Evolutionary conservation across 2,888 invertebrate genomes (phyloP).

Genomic region (Copidosoma aretas): DNA sequence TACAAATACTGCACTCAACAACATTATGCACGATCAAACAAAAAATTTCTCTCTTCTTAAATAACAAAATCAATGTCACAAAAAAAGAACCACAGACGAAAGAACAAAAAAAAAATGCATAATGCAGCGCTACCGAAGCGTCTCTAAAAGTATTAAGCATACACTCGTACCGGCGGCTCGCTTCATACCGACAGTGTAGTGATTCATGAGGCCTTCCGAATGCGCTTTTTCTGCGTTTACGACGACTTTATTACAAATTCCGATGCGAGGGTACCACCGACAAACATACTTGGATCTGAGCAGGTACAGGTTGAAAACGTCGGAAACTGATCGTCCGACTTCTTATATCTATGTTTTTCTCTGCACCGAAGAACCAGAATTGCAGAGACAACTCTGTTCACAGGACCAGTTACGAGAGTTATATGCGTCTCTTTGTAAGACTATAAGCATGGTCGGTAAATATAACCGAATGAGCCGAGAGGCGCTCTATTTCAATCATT

Average conservation of each 20-base stretch:
- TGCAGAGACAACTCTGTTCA: conserved; percentile 52
- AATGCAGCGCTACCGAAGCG: conserved; percentile 9
- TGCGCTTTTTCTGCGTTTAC: conserved; percentile 58
- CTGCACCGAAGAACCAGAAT: conserved; percentile 21
- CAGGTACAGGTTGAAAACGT: conserved; percentile 37
- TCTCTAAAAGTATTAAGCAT: conserved; percentile 45
- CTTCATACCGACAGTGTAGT: conserved; percentile 50
- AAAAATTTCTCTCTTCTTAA: background rate
- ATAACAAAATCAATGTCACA: too few relatives aligned
- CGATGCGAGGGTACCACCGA: conserved; percentile 49
- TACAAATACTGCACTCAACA: background rate
- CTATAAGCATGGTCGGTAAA: conserved; percentile 8
- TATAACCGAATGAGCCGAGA: background rate
- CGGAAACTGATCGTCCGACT: conserved; percentile 49
- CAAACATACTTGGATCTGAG: conserved; percentile 33
- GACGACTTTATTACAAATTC: conserved; percentile 62
- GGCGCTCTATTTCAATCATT: too few relatives aligned
- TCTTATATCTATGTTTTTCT: conserved; percentile 43
- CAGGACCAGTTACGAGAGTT: conserved; percentile 2
- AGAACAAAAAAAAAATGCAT: background rate
- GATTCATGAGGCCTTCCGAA: conserved; percentile 59
- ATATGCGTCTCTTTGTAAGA: conserved; percentile 33
- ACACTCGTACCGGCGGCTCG: conserved; percentile 55
- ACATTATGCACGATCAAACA: background rate
- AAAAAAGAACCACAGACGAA: background rate